A percentile compares a stretch with the other conserved stretches of the same genome.
These are phyloP conservation scores for Congeria kusceri DNA, from an alignment of 2,888 invertebrate genomes.

Conservation along the genomic window DNA sequence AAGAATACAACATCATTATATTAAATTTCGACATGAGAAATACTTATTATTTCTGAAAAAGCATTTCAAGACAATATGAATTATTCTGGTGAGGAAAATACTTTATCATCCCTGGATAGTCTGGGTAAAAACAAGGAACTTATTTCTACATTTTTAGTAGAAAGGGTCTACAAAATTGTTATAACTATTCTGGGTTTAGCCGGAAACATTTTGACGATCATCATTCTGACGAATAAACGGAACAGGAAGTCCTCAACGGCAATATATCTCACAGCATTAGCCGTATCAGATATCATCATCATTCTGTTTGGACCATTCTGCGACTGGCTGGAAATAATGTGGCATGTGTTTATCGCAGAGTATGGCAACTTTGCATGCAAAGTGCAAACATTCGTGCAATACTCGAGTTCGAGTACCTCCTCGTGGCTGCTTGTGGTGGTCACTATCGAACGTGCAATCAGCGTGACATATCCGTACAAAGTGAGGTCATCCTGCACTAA, in stretches of 20 bases:
- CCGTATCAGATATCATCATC: conserved; percentile 33
- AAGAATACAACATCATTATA: too few species aligned
- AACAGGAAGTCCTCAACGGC: conserved; percentile 37
- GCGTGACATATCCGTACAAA: conserved; percentile 26
- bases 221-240: conserved; percentile 23
- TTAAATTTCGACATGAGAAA: too few species aligned
- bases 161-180: conserved; percentile 30
- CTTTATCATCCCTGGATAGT: too few species aligned
- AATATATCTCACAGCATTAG: conserved; percentile 28
- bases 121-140: conserved; percentile 2
- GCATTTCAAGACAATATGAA: too few species aligned
- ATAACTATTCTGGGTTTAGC: conserved; percentile 23
- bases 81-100: too few species aligned
- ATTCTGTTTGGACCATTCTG: conserved; percentile 39
- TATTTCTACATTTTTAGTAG: conserved; percentile 20
- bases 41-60: too few species aligned
- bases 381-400: conserved; percentile 33
- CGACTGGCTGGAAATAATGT: conserved; percentile 35
- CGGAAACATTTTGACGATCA: conserved; percentile 28
- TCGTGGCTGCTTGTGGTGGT: conserved; percentile 36
- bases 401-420: conserved; percentile 35
- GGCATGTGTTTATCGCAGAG: conserved; percentile 22
- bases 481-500: conserved; percentile 25
- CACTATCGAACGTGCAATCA: conserved; percentile 29
- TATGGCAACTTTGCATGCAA: conserved; percentile 28